Conservation (phyloP, 2,113 vertebrate species). For the Crocuta crocuta region DNA sequence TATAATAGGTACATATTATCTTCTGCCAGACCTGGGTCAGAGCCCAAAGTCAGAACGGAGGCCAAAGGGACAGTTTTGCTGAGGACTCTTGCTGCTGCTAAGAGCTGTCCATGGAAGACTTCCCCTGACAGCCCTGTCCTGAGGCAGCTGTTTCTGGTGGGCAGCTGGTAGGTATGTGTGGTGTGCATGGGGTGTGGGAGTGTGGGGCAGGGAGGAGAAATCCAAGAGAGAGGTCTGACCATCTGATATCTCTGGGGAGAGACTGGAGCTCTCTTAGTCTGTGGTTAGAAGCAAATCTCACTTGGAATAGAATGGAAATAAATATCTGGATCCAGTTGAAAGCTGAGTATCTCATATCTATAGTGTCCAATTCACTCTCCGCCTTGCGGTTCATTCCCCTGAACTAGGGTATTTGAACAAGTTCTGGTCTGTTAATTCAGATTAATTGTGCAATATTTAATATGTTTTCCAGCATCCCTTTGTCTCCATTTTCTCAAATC, state of each 20-base stretch:
- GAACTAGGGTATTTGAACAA: slow-evolving; percentile 38
- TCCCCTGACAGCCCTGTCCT: background rate
- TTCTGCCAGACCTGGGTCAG: background rate
- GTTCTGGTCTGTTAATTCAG: slow-evolving; percentile 38
- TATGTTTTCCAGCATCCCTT: slow-evolving; percentile 18
- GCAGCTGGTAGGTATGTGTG: background rate
- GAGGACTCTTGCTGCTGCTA: background rate
- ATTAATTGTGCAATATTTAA: background rate
- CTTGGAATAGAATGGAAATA: slow-evolving; percentile 23
- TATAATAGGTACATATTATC: background rate
- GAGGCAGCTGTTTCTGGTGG: background rate
- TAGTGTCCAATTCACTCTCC: background rate
- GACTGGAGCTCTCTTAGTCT: background rate
- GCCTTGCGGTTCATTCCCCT: background rate
- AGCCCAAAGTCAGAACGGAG: slow-evolving; percentile 30
- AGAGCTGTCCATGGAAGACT: background rate
- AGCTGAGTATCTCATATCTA: background rate
- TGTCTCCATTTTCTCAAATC: background rate
- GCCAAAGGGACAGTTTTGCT: background rate
- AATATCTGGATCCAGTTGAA: background rate
- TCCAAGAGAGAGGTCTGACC: background rate
- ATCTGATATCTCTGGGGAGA: background rate
- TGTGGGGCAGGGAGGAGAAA: background rate
- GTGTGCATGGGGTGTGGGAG: no score
- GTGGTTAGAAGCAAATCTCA: background rate